A percentile compares a stretch with the other conserved stretches of the same genome.
These are phyloP conservation scores for Chunga burmeisteri DNA, from an alignment of 2,113 vertebrate species.

Conservation along the genomic window DNA sequence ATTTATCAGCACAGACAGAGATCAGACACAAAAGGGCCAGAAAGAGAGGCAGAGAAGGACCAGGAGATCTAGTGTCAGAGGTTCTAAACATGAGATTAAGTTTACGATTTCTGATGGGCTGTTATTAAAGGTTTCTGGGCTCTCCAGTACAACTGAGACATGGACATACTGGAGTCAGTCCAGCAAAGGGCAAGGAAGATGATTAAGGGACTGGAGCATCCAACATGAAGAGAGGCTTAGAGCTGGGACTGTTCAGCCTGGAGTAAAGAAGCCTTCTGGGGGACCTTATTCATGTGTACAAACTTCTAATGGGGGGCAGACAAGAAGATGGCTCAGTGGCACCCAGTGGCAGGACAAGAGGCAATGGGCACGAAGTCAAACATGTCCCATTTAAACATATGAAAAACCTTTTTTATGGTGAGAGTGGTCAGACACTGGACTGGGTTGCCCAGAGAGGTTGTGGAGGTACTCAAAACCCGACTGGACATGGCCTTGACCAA, in stretches of 20 bases:
- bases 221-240: background rate
- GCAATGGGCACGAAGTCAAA: background rate
- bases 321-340: background rate
- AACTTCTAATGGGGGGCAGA: background rate
- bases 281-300: background rate
- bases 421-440: background rate
- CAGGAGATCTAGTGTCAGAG: background rate
- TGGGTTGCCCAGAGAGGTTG: background rate
- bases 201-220: background rate
- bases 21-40: background rate
- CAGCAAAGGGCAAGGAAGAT: background rate
- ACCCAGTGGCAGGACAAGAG: background rate
- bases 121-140: background rate
- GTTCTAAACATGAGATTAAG: background rate
- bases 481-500: background rate
- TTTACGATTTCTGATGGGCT: background rate
- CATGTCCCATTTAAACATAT: background rate
- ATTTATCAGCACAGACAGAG: background rate
- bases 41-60: background rate
- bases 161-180: background rate
- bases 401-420: accelerated
- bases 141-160: background rate
- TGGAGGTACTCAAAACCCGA: background rate
- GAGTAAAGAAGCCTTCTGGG: background rate
- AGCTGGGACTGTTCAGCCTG: background rate